Conservation (phyloP, 2,888 invertebrate genomes). For the Drosophila meridionalis region DNA sequence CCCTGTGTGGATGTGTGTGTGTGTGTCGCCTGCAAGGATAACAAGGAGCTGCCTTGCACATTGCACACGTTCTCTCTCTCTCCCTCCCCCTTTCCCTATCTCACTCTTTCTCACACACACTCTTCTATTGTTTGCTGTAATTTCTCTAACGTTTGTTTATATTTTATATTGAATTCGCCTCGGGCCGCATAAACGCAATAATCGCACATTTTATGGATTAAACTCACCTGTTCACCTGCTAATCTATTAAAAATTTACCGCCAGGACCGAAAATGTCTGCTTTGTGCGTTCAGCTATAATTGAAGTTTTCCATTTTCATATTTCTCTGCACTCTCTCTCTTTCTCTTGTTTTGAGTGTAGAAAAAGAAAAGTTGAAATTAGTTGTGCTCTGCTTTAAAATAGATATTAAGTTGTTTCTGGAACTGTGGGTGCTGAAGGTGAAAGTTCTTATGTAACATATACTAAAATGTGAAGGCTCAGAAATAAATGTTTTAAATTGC, state of each 20-base stretch:
- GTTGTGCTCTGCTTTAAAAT: neutral
- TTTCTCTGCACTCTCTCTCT: neutral
- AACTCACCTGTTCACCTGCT: conserved; percentile 77
- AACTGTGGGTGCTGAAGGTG: neutral
- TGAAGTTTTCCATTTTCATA: conserved; percentile 27
- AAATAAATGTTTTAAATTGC: neutral
- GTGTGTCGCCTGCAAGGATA: conserved; percentile 32
- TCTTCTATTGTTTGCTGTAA: conserved; percentile 63
- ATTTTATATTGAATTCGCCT: conserved; percentile 75
- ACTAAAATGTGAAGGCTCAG: neutral
- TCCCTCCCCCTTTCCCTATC: neutral
- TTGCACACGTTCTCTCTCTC: conserved; percentile 9
- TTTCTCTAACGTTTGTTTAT: conserved; percentile 80
- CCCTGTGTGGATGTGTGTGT: conserved; percentile 14
- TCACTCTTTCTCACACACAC: neutral
- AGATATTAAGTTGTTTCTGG: neutral
- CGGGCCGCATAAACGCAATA: conserved; percentile 80
- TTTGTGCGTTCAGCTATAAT: conserved; percentile 25
- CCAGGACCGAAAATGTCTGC: conserved; percentile 17
- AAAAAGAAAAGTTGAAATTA: neutral
- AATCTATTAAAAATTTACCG: conserved; percentile 66
- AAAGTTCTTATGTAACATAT: neutral
- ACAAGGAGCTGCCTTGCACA: conserved; percentile 35
- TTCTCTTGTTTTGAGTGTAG: no score
- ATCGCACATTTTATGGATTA: conserved; percentile 82